phyloP scores from a whole-genome alignment of 1,140 invertebrate species.

The Drosophila parabipectinata region DNA sequence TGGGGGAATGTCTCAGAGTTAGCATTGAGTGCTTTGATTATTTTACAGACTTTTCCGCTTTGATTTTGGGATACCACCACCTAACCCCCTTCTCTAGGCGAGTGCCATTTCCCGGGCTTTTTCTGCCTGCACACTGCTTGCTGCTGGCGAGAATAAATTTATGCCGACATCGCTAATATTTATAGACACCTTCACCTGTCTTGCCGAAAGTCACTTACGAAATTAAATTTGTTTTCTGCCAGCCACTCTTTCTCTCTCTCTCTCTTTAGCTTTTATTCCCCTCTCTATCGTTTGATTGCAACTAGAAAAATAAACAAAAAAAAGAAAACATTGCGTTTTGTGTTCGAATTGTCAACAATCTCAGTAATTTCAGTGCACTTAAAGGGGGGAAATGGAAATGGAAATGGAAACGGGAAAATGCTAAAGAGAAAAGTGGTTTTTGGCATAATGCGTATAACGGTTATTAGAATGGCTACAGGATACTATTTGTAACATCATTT shows the following conservation, averaged over 20 bases:
- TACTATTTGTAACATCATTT: too few species aligned
- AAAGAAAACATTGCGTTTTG: constrained; percentile 22
- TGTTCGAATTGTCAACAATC: constrained; percentile 33
- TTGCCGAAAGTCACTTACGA: constrained; percentile 75
- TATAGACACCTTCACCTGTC: constrained; percentile 77
- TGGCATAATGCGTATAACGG: constrained; percentile 24
- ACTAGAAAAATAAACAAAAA: constrained; percentile 24
- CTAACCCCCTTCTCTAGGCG: background rate
- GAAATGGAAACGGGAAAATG: constrained; percentile 8
- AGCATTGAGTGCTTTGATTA: constrained; percentile 48
- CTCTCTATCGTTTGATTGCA: constrained; percentile 8
- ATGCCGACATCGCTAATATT: constrained; percentile 71
- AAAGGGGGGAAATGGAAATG: background rate
- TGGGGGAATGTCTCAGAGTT: too few species aligned
- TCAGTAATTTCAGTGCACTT: constrained; percentile 19
- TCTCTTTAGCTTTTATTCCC: background rate
- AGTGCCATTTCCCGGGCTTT: background rate
- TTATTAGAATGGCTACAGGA: constrained; percentile 13
- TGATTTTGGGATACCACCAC: constrained; percentile 30
- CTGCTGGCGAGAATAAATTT: constrained; percentile 42
- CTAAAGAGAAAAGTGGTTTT: background rate
- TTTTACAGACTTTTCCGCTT: constrained; percentile 50
- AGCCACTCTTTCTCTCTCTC: background rate
- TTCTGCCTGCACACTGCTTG: constrained; percentile 1
- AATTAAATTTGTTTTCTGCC: constrained; percentile 68